Conservation (phyloP, 2,113 vertebrate genomes). For the Syngnathus scovelli region DNA sequence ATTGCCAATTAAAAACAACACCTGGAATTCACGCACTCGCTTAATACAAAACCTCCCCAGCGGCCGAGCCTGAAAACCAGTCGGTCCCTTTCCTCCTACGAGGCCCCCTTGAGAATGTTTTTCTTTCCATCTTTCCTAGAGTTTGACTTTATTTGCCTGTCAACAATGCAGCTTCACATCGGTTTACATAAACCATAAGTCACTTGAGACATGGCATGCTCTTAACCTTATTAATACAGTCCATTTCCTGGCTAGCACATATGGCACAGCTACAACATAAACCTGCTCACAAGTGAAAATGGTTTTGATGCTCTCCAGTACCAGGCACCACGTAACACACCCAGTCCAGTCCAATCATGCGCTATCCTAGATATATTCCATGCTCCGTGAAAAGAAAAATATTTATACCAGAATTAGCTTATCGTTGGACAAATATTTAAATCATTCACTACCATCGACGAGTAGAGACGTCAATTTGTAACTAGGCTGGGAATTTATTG, state of each 20-base stretch:
- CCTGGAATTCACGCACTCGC: conserved; percentile 65
- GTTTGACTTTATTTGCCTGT: conserved; percentile 46
- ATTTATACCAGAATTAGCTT: too few species aligned
- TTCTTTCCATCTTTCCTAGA: conserved; percentile 36
- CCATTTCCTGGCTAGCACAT: conserved; percentile 51
- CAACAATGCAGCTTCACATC: conserved; percentile 67
- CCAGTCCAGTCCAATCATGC: conserved; percentile 7
- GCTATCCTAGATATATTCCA: conserved; percentile 37
- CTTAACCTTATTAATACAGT: conserved; percentile 63
- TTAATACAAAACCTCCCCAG: conserved; percentile 14
- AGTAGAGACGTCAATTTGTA: too few species aligned
- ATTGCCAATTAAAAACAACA: conserved; percentile 77
- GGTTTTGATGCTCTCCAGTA: conserved; percentile 48
- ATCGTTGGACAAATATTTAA: too few species aligned
- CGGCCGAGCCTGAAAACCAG: conserved; percentile 20
- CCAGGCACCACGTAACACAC: conserved; percentile 14
- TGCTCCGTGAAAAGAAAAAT: conserved; percentile 26
- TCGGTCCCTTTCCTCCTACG: conserved; percentile 13
- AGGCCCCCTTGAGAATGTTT: conserved; percentile 57
- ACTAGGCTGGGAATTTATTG: neutral
- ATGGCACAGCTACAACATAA: conserved; percentile 57
- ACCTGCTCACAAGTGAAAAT: conserved; percentile 61
- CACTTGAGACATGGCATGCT: conserved; percentile 44
- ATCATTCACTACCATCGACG: too few species aligned
- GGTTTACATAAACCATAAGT: conserved; percentile 55